Evolutionary conservation across 2,888 invertebrate species (phyloP).

Genomic region (Pterobdella sp.): DNA sequence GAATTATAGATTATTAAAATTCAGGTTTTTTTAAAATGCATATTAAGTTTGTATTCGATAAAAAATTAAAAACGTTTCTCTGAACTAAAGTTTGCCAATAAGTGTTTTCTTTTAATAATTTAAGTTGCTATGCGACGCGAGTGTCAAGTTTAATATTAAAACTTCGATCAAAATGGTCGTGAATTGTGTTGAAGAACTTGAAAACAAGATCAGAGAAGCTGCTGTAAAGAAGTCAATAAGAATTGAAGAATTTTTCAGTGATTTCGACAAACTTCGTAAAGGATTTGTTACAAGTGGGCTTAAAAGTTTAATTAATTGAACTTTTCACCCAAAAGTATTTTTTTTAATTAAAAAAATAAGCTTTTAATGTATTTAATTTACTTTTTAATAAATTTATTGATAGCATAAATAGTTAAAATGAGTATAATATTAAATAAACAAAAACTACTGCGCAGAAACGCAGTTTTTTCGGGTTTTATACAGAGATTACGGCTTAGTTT

Average conservation of each 20-base stretch:
- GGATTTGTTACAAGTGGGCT: slow-evolving; percentile 50
- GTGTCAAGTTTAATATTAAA: background rate
- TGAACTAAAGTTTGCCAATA: no score
- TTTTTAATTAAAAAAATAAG: background rate
- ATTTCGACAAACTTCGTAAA: slow-evolving; percentile 49
- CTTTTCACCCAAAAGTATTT: background rate
- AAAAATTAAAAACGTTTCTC: no score
- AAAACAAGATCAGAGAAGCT: slow-evolving; percentile 43
- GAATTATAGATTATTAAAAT: no score
- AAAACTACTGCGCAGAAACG: slow-evolving; percentile 41
- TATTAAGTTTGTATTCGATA: no score
- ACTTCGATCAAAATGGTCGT: slow-evolving; percentile 29
- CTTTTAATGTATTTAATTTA: background rate
- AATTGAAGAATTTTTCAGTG: slow-evolving; percentile 49
- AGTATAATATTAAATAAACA: background rate
- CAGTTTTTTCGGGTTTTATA: slow-evolving; percentile 50
- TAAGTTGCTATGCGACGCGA: slow-evolving; percentile 7
- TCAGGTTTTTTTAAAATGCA: no score
- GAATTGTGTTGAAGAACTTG: slow-evolving; percentile 32
- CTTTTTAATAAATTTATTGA: background rate
- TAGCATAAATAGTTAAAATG: background rate
- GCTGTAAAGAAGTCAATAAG: slow-evolving; percentile 48
- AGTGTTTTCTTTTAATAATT: no score
- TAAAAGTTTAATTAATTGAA: slow-evolving; percentile 10
- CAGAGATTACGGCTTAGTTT: slow-evolving; percentile 46